These are phyloP conservation scores for Sylvietta virens DNA, from an alignment of 2,113 vertebrate species.

Conservation along the genomic window DNA sequence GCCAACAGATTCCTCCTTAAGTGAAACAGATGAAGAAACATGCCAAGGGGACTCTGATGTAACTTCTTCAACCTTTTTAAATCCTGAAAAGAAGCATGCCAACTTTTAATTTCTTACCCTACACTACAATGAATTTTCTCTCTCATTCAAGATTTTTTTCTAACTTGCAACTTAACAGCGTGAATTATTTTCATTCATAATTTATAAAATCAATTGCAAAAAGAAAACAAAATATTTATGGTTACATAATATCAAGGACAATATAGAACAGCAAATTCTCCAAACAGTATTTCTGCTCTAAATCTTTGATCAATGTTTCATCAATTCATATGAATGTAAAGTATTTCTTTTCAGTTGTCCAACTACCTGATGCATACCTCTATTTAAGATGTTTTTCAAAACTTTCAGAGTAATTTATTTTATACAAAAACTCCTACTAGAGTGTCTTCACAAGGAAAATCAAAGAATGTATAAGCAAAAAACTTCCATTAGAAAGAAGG, in stretches of 20 bases:
- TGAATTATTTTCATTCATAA: not conserved
- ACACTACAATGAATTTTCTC: slow-evolving; percentile 16
- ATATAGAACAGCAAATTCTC: not conserved
- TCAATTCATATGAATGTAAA: not conserved
- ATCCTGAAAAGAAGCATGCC: slow-evolving; percentile 91
- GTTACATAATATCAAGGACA: not conserved
- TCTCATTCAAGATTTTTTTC: not conserved
- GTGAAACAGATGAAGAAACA: slow-evolving; percentile 78
- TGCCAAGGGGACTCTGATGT: slow-evolving; percentile 74
- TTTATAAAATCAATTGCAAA: slow-evolving; percentile 9
- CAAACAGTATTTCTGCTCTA: not conserved
- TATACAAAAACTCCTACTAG: not conserved
- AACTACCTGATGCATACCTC: not conserved
- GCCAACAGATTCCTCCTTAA: slow-evolving; percentile 82
- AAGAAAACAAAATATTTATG: not conserved
- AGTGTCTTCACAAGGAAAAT: not conserved
- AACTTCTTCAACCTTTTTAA: slow-evolving; percentile 77
- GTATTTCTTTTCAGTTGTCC: not conserved
- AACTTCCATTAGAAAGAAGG: not conserved
- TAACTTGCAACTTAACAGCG: not conserved
- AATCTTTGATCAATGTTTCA: not conserved
- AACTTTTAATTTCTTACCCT: slow-evolving; percentile 75
- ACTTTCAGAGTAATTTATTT: not conserved
- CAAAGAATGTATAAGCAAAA: slow-evolving; percentile 2
- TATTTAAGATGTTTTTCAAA: not conserved